Evolutionary conservation across 2,888 invertebrate genomes (phyloP), one percentile per base, ranked within the genome.

Genomic region (Clunio marinus): DNA sequence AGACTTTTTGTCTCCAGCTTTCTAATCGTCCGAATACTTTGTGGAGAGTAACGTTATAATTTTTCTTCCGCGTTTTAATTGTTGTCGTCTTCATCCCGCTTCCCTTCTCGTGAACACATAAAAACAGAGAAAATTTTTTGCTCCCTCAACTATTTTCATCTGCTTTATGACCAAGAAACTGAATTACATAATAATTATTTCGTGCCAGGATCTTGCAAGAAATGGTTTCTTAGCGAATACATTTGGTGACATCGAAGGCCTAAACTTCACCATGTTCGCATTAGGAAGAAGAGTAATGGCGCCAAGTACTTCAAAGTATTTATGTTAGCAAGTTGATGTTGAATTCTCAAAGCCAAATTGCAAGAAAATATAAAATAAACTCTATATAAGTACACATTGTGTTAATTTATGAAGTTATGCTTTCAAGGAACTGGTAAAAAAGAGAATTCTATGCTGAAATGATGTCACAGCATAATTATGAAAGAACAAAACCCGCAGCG

Each of bases 261-360:
- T 17, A 51, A 22, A n/a, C n/a, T n/a, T n/a, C n/a, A n/a, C 17
- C 3, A 51, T 2, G 22, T 17, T 20, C 57, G 25, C 57, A 27
- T 24, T 27, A 25, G 10, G 57, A 57, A 27, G 10, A 25, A 24
- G 60, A 37, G 60, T 32, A 60, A 32, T 32, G 60, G 60, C 37
- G 24, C 60, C 41, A 35, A 22, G 41, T 35, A 41, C 37, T 17
- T 32, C n/a, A n/a, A n/a, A n/a, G n/a, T n/a, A n/a, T n/a, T n/a
- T n/a, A n/a, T n/a, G n/a, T n/a, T n/a, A n/a, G n/a, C n/a, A n/a
- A n/a, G n/a, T n/a, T 66, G 66, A 66, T 35, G 35, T 17, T 28
- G 32, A 32, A 55, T 66, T 66, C 24, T 66, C 32, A 15, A n/a
- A 59, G 59, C 59, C 59, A 59, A 59, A 59, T 28, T 59, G 35